phyloP scores from a whole-genome alignment of 2,113 vertebrate species.

The Nicator chloris region DNA sequence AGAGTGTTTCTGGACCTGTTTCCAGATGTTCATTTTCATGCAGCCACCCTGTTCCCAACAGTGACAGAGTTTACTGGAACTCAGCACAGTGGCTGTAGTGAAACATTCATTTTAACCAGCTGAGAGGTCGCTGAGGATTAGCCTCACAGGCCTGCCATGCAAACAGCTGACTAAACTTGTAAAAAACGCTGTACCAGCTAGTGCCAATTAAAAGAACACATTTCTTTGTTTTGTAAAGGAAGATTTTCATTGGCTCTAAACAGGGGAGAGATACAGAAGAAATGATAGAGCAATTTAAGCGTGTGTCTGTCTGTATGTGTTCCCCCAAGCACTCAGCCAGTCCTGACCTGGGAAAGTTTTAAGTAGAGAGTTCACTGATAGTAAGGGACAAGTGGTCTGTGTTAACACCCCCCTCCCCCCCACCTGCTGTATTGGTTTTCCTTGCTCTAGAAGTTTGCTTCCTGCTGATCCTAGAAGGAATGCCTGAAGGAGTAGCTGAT shows the following conservation, averaged over 20 bases:
- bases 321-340: not conserved
- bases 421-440: not conserved
- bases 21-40: not conserved
- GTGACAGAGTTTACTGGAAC: not conserved
- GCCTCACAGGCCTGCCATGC: not conserved
- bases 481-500: not conserved
- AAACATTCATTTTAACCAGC: not conserved
- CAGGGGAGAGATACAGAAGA: not conserved
- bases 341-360: not conserved
- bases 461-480: not conserved
- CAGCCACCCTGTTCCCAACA: not conserved
- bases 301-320: not conserved
- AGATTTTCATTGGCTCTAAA: not conserved
- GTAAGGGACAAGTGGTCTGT: not conserved
- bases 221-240: not conserved
- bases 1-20: not conserved
- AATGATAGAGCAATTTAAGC: not conserved
- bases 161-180: not conserved
- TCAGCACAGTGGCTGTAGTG: not conserved
- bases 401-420: fast-evolving
- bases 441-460: not conserved
- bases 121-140: not conserved
- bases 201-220: not conserved
- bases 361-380: not conserved
- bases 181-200: fast-evolving